Evolutionary conservation across 2,888 invertebrate species (phyloP).

Genomic region (Cryptophagus acutangulus): DNA sequence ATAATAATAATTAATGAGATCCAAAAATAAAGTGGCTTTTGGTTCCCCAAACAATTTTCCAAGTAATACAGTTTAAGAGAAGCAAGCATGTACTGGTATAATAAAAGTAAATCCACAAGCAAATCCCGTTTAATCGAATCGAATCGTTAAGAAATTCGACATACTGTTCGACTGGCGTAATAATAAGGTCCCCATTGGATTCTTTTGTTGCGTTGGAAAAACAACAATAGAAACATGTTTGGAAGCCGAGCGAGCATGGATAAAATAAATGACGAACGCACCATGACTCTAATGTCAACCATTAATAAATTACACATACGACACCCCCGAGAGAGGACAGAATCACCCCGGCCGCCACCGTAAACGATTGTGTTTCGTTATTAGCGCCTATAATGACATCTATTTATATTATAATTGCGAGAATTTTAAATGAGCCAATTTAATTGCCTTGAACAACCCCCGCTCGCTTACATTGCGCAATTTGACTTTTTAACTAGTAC

Average conservation of each 20-base stretch:
- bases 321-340: conserved; percentile 47
- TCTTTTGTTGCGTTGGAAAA: conserved; percentile 45
- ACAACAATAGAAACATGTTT: too few relatives aligned
- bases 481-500: too few relatives aligned
- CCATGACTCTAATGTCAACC: conserved; percentile 44
- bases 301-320: conserved; percentile 49
- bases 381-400: conserved; percentile 49
- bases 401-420: conserved; percentile 51
- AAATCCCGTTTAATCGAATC: conserved; percentile 2
- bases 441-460: too few relatives aligned
- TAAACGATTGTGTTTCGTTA: conserved; percentile 49
- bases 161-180: conserved; percentile 21
- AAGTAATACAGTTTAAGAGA: too few relatives aligned
- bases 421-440: conserved; percentile 46
- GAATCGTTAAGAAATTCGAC: conserved; percentile 25
- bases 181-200: conserved; percentile 36
- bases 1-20: too few relatives aligned
- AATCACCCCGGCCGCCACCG: conserved; percentile 38
- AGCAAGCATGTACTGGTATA: too few relatives aligned
- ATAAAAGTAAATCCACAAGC: too few relatives aligned
- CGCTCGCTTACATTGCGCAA: too few relatives aligned
- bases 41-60: too few relatives aligned
- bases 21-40: too few relatives aligned
- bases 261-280: conserved; percentile 43
- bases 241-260: conserved; percentile 33